Conservation (phyloP, 2,797 vertebrate genomes). For the Etheostoma perlongum region DNA sequence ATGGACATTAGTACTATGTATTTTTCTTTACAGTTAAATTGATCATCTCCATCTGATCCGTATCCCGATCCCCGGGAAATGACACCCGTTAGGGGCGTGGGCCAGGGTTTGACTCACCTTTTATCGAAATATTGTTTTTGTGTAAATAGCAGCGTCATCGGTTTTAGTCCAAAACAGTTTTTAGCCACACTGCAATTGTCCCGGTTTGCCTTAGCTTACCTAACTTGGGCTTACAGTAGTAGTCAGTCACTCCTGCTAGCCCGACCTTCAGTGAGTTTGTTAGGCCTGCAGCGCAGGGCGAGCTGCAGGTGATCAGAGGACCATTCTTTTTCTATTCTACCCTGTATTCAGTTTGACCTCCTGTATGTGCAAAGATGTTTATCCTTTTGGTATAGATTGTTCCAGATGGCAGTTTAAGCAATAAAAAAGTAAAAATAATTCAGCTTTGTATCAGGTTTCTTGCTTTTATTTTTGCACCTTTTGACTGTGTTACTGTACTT, state of each 20-base stretch:
- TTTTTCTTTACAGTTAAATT: slow-evolving; percentile 50
- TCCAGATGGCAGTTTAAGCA: slow-evolving; percentile 96
- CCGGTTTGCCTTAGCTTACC: slow-evolving; percentile 91
- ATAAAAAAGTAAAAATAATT: slow-evolving; percentile 84
- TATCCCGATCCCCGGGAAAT: slow-evolving; percentile 50
- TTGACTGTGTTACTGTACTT: slow-evolving; percentile 2
- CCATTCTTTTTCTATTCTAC: slow-evolving; percentile 94
- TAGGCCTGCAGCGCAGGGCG: slow-evolving; percentile 82
- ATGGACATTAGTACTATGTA: slow-evolving; percentile 42
- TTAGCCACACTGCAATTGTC: slow-evolving; percentile 83
- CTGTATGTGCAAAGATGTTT: slow-evolving; percentile 94
- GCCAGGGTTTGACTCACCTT: slow-evolving; percentile 36
- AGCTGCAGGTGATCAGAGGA: slow-evolving; percentile 90
- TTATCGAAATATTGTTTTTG: slow-evolving; percentile 48
- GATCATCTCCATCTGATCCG: slow-evolving; percentile 41
- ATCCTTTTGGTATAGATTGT: slow-evolving; percentile 98
- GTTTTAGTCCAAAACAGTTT: slow-evolving; percentile 71
- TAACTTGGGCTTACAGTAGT: slow-evolving; percentile 86
- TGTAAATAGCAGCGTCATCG: slow-evolving; percentile 74
- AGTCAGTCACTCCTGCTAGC: slow-evolving; percentile 83
- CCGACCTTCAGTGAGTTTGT: slow-evolving; percentile 83
- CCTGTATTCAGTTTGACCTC: slow-evolving; percentile 91
- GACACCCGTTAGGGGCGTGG: slow-evolving; percentile 45
- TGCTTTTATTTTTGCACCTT: neutral
- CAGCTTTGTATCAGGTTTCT: slow-evolving; percentile 17